Conservation (phyloP, 2,888 invertebrate genomes). For the Epirrhoe tristata region DNA sequence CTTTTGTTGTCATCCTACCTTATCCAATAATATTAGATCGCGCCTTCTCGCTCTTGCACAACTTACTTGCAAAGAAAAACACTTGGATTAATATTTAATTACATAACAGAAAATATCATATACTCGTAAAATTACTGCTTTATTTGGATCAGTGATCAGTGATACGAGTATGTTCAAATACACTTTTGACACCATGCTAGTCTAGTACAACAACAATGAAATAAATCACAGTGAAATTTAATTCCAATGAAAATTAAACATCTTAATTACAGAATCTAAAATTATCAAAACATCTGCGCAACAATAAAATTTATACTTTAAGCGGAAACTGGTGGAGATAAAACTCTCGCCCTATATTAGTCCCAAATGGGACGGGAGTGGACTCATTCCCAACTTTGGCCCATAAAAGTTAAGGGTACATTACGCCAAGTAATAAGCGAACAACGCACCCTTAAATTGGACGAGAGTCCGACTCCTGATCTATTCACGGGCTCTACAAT, state of each 20-base stretch:
- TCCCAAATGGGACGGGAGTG: constrained; percentile 61
- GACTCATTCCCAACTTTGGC: constrained; percentile 75
- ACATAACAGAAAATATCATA: no score
- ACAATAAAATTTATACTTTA: constrained; percentile 70
- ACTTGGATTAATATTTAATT: not conserved
- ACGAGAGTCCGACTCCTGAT: constrained; percentile 62
- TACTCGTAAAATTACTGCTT: no score
- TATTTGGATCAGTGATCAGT: no score
- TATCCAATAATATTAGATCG: constrained; percentile 19
- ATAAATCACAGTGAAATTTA: constrained; percentile 13
- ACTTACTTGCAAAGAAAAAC: constrained; percentile 46
- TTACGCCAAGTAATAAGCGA: constrained; percentile 82
- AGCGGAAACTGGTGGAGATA: constrained; percentile 69
- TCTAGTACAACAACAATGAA: not conserved
- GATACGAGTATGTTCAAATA: no score
- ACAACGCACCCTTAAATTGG: constrained; percentile 76
- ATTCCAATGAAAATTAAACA: constrained; percentile 33
- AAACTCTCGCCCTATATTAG: constrained; percentile 77
- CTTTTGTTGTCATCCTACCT: constrained; percentile 24
- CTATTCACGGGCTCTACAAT: constrained; percentile 56
- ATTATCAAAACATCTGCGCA: constrained; percentile 46
- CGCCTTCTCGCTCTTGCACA: constrained; percentile 4
- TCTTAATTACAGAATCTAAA: constrained; percentile 38
- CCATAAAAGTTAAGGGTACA: constrained; percentile 84
- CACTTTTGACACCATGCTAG: no score